phyloP scores from a whole-genome alignment of 2,113 vertebrate species.

The Cyprinodon tularosa region DNA sequence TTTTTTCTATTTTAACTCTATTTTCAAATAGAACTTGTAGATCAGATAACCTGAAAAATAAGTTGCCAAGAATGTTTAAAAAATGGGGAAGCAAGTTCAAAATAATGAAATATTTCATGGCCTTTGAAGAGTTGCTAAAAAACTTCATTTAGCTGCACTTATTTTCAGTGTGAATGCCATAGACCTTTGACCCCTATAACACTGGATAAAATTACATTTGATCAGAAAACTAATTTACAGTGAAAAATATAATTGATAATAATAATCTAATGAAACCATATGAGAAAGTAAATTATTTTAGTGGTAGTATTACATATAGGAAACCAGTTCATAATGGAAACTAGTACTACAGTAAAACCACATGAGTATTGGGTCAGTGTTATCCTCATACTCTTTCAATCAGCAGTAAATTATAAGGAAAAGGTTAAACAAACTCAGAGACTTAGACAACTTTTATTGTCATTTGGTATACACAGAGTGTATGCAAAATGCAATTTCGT shows the following conservation, averaged over 20 bases:
- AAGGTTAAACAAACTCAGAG: background rate
- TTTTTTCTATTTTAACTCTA: background rate
- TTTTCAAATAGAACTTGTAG: background rate
- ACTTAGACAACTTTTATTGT: too few relatives aligned
- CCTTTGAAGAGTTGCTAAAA: background rate
- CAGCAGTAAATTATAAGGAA: background rate
- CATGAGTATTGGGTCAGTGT: background rate
- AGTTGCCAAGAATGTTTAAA: background rate
- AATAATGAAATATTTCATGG: background rate
- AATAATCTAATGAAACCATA: background rate
- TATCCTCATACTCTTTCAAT: background rate
- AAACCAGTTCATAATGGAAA: background rate
- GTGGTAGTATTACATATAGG: too few relatives aligned
- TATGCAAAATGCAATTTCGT: too few relatives aligned
- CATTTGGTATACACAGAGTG: too few relatives aligned
- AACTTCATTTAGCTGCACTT: background rate
- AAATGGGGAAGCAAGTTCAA: background rate
- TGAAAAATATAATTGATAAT: background rate
- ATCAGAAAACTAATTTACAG: background rate
- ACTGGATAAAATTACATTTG: background rate
- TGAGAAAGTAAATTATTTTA: too few relatives aligned
- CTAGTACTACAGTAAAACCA: background rate
- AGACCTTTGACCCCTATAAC: background rate
- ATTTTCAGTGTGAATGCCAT: background rate
- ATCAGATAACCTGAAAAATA: background rate